A percentile compares a stretch with the other conserved stretches of the same genome.
Evolutionary conservation across 1,140 invertebrate species (phyloP).

Genomic region (Platyscapa corneri): DNA sequence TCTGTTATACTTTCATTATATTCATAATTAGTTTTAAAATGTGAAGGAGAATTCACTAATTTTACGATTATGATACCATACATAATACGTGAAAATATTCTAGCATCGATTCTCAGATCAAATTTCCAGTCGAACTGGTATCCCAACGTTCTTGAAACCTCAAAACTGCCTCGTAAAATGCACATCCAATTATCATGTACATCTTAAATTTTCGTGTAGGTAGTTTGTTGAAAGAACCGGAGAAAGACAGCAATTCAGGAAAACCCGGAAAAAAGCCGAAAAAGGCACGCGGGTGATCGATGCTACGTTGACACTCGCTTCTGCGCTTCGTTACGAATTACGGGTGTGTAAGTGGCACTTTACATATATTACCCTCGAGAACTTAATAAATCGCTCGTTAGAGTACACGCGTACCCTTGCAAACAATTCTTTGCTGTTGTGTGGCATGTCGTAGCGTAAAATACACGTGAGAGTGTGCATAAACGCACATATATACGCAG

Average conservation of each 20-base stretch:
- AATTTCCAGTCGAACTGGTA: neutral
- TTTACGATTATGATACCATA: neutral
- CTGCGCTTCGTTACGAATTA: neutral
- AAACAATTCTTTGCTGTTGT: neutral
- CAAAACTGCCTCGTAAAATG: neutral
- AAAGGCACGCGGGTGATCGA: too few species aligned
- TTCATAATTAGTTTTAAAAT: neutral
- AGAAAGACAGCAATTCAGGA: too few species aligned
- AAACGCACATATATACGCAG: neutral
- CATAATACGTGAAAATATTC: neutral
- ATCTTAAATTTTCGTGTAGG: neutral
- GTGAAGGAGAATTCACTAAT: neutral
- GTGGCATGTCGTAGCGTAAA: neutral
- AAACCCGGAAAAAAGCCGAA: too few species aligned
- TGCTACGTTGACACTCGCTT: constrained; percentile 15
- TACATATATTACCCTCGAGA: constrained; percentile 51
- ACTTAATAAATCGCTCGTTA: constrained; percentile 49
- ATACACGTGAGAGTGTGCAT: neutral
- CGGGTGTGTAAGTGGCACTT: constrained; percentile 40
- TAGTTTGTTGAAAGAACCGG: neutral
- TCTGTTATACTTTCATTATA: neutral
- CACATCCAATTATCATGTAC: neutral
- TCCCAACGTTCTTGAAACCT: neutral
- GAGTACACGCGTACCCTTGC: neutral
- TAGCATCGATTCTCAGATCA: neutral